Base-by-base conservation (phyloP, 2,888 invertebrate species). In the Anorthoa munda region DNA sequence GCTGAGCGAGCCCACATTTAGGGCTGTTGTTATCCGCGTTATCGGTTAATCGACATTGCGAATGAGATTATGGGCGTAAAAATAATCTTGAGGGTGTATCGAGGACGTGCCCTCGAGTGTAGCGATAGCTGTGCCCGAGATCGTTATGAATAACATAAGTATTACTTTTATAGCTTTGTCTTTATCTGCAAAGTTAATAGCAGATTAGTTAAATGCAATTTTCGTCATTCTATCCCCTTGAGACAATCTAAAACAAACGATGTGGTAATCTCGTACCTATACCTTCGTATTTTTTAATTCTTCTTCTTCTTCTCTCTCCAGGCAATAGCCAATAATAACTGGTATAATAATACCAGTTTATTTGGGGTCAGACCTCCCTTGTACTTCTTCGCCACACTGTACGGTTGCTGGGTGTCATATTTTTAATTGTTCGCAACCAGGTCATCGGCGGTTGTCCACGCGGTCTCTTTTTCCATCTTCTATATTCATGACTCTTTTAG, bases 1-100 rank as follows among this genome's bases (percentile, higher is more conserved):
- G 71, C 88, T 85, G 92, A 90, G 90, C 91, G 90, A 86, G 82
- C 86, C 76, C 83, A 89, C 90, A 90, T 92, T 91, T 91, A 87
- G 90, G 90, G 87, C 85, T 85, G 85, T 86, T 90, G 87, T 90
- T 91, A 91, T 89, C 87, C 87, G 64, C 79, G 81, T 83, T 90
- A 92, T 89, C 88, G 84, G 80, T 77, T 86, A 87, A 89, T 90
- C 90, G 86, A 86, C 66, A 78, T 75, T 71, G 69, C 71, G 79
- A 83, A 77, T 81, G 71, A 74, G 85, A 85, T 86, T 81, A 80
- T 86, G 83, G 81, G 81, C 83, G 83, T 85, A 81, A 76, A 82
- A 77, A 81, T 71, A 58, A 82, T 84, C 64, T 76, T 67, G 58
- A 84, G 83, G 74, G 72, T 68, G 77, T 78, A 70, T 81, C 65